These are phyloP conservation scores for Pseudomyrmex flavicornis DNA, from an alignment of 1,140 invertebrate species.

Conservation along the genomic window DNA sequence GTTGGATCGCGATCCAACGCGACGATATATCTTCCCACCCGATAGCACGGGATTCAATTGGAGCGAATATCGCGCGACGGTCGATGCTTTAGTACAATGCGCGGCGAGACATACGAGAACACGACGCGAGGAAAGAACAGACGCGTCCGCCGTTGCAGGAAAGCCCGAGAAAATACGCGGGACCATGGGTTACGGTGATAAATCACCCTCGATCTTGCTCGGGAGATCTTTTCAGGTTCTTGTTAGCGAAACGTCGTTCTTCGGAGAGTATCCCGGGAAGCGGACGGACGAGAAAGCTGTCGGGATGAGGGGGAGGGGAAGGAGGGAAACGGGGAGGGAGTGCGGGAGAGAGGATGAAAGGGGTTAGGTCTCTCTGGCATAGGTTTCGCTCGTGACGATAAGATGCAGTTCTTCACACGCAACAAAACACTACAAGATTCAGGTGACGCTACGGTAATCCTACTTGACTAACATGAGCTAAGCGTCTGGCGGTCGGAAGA, in stretches of 20 bases:
- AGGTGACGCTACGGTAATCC: conserved; percentile 80
- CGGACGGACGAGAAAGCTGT: conserved; percentile 33
- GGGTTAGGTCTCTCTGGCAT: conserved; percentile 20
- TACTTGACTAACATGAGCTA: conserved; percentile 83
- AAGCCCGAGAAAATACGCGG: conserved; percentile 65
- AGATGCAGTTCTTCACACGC: conserved; percentile 78
- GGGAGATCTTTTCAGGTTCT: conserved; percentile 81
- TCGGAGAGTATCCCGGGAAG: conserved; percentile 53
- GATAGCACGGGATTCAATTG: conserved; percentile 24
- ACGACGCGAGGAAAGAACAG: conserved; percentile 56
- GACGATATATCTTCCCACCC: conserved; percentile 21
- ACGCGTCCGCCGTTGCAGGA: conserved; percentile 43
- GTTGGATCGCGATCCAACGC: neutral
- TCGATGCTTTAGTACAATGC: conserved; percentile 47
- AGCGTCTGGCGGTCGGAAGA: conserved; percentile 74
- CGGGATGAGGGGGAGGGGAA: conserved; percentile 3
- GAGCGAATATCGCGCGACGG: conserved; percentile 43
- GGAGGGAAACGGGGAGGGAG: neutral
- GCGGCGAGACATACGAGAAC: conserved; percentile 55
- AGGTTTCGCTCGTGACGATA: conserved; percentile 61
- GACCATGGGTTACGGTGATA: conserved; percentile 78
- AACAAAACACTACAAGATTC: conserved; percentile 83
- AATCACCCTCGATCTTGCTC: conserved; percentile 81
- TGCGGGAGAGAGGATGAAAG: neutral
- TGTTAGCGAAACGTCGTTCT: conserved; percentile 82